Evolutionary conservation across 2,113 vertebrate genomes (phyloP).

Genomic region (Daboia siamensis): DNA sequence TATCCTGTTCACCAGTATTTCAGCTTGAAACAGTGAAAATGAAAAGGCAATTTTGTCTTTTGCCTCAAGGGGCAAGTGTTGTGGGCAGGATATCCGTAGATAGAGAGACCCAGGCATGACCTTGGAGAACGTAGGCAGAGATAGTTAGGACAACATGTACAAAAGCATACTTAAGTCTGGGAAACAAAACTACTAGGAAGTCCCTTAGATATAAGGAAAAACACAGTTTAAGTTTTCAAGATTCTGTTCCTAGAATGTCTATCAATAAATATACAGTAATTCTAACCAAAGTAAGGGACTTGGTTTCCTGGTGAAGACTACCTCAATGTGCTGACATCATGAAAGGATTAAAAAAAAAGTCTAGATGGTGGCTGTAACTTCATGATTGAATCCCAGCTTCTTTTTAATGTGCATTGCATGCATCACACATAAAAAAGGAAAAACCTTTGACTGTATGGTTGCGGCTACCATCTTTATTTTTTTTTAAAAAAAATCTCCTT

Average conservation of each 20-base stretch:
- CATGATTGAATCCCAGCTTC: not conserved
- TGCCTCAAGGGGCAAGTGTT: not conserved
- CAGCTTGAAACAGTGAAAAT: not conserved
- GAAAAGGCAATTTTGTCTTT: not conserved
- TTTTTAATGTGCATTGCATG: not conserved
- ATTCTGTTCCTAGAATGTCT: not conserved
- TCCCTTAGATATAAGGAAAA: not conserved
- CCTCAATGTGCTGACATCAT: not conserved
- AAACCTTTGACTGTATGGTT: not conserved
- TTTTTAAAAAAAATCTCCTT: not conserved
- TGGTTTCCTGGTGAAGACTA: not conserved
- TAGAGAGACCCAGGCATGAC: not conserved
- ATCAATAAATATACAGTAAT: not conserved
- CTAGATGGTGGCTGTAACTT: not conserved
- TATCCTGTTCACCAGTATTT: not conserved
- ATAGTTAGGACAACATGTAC: not conserved
- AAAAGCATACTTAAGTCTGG: not conserved
- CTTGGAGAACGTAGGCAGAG: not conserved
- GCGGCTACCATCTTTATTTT: not conserved
- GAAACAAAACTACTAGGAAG: not conserved
- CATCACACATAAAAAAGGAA: not conserved
- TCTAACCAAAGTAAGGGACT: not conserved
- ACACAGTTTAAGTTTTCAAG: not conserved
- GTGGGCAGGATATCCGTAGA: not conserved
- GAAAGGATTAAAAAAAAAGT: not conserved